phyloP scores from a whole-genome alignment of 2,113 vertebrate genomes.

The Catharus fuscescens region DNA sequence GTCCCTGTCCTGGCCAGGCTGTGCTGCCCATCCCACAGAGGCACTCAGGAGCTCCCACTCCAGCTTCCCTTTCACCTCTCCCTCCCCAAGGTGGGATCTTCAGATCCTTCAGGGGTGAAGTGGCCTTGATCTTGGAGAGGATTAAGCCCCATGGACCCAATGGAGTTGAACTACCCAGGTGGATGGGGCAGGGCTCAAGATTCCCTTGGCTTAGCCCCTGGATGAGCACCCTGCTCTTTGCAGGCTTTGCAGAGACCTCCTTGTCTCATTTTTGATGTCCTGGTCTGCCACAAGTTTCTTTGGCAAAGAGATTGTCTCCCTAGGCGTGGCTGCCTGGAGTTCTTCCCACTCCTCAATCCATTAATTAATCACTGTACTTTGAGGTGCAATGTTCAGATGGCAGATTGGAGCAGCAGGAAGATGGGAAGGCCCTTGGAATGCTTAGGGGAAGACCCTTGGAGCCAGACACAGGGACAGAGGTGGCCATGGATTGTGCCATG shows the following conservation, averaged over 20 bases:
- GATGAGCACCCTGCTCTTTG: not conserved
- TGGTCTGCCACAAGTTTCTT: not conserved
- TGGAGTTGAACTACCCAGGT: not conserved
- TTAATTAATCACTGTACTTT: not conserved
- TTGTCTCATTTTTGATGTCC: rapidly evolving
- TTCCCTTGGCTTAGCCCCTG: not conserved
- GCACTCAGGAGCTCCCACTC: rapidly evolving
- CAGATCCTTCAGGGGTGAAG: not conserved
- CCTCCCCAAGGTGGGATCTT: not conserved
- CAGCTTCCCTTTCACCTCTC: not conserved
- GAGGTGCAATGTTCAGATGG: not conserved
- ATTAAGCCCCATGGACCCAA: not conserved
- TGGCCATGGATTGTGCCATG: rapidly evolving
- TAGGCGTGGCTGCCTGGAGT: not conserved
- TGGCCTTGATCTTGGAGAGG: not conserved
- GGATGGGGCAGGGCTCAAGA: not conserved
- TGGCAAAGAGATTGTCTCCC: not conserved
- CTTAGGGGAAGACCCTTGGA: not conserved
- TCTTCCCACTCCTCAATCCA: not conserved
- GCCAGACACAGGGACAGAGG: not conserved
- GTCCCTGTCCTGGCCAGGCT: not conserved
- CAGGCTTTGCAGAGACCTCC: not conserved
- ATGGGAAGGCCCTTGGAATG: not conserved
- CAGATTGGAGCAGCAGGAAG: not conserved
- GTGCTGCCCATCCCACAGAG: not conserved